Base-by-base conservation (phyloP, 1,140 invertebrate species). In the Uloborus diversus region DNA sequence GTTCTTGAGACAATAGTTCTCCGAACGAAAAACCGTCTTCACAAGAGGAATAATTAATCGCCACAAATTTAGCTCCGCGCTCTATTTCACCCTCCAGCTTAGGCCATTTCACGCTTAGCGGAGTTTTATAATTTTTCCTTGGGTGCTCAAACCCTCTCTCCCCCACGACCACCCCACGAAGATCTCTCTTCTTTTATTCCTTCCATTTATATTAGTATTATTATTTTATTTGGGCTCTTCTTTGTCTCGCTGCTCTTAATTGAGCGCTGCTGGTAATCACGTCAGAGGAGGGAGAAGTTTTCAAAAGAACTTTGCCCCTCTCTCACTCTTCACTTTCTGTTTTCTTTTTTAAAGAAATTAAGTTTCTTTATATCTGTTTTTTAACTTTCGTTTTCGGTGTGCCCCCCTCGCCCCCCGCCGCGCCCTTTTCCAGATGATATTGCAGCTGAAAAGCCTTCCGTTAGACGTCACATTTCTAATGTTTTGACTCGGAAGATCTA, bases 101-200 rank as follows among this genome's bases (percentile, higher is more conserved):
- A 53, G 49, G n/a, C 71, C 59, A 75, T 75, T 75, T 75, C 71
- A 75, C 71, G 71, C 71, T 75, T 33, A 64, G 33, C 32, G 28
- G 61, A 64, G 61, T 75, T 75, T 75, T 75, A 75, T 75, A 75
- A 75, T 75, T 75, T 75, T 75, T 75, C 71, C 42, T 47, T 61
- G 33, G 32, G 49, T 23, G 0, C 28, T 56, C 28, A 14, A 25
- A 4, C n/a, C 7, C 33, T 28, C 69, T 42, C 7, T 27, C 56
- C 32, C 25, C 28, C 25, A 32, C 56, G 11, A 13, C 56, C 32
- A 13, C 7, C 23, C 53, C 56, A 14, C 56, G 9, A 25, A 75
- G 61, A 64, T 62, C 32, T 14, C 28, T 13, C 56, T 33, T 69
- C 35, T 71, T 71, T 59, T 20, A 57, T 59, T 42, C 25, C 23